Conservation (phyloP, 2,888 invertebrate genomes). For the Xestia ashworthii region DNA sequence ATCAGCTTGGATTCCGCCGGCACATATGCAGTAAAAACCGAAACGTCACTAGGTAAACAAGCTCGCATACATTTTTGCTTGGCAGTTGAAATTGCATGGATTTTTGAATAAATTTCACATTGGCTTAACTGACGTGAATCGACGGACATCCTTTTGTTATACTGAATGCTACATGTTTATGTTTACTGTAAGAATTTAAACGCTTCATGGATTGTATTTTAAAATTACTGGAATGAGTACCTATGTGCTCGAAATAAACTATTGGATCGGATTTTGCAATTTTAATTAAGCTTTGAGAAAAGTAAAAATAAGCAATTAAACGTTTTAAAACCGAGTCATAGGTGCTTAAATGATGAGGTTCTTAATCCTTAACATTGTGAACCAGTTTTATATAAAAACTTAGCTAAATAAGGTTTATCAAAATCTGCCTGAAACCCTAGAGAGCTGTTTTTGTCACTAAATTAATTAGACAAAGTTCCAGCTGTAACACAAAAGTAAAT, state of each 20-base stretch:
- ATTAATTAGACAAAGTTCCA: background rate
- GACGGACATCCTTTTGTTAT: conserved; percentile 51
- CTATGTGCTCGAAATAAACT: conserved; percentile 16
- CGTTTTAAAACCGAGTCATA: too few relatives aligned
- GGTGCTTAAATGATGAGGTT: background rate
- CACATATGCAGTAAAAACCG: conserved; percentile 32
- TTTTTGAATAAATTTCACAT: conserved; percentile 56
- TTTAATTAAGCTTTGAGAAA: background rate
- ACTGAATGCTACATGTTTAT: conserved; percentile 33
- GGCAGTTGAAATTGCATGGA: conserved; percentile 47
- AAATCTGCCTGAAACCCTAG: background rate
- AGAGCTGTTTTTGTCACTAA: background rate
- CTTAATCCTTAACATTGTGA: background rate
- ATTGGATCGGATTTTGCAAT: background rate
- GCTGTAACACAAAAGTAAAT: conserved; percentile 25
- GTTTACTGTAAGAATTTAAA: conserved; percentile 42
- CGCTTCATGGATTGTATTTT: conserved; percentile 36
- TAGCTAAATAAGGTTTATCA: background rate
- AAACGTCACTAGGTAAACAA: conserved; percentile 49
- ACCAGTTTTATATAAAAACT: background rate
- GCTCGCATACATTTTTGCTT: conserved; percentile 41
- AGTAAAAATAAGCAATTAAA: background rate
- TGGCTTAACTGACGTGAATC: conserved; percentile 46
- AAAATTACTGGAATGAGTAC: conserved; percentile 29
- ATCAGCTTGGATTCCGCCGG: conserved; percentile 7